Conservation (phyloP, 2,797 vertebrate genomes). For the Chelidonichthys spinosus region DNA sequence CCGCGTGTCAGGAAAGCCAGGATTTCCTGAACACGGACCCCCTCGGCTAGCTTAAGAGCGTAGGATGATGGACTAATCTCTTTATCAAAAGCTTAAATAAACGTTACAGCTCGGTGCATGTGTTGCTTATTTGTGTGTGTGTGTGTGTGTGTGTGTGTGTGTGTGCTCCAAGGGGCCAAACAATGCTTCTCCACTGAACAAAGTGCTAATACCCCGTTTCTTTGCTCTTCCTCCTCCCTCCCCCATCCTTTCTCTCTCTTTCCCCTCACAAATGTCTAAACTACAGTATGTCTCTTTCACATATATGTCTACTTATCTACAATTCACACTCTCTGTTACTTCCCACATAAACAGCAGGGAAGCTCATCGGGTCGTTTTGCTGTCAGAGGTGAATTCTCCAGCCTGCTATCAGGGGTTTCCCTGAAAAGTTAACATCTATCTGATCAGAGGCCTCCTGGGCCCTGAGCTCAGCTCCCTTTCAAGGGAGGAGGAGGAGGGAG, state of each 20-base stretch:
- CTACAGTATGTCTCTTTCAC: not conserved
- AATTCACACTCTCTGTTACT: not conserved
- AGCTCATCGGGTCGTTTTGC: constrained; percentile 8
- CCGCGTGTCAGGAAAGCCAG: constrained; percentile 74
- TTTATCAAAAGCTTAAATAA: constrained; percentile 87
- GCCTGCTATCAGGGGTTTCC: constrained; percentile 61
- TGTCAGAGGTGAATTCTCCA: constrained; percentile 52
- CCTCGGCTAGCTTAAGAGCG: constrained; percentile 71
- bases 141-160: constrained; percentile 52
- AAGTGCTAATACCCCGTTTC: constrained; percentile 74
- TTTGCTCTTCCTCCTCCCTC: constrained; percentile 50
- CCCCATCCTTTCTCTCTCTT: constrained; percentile 21
- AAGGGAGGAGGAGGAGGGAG: constrained; percentile 33
- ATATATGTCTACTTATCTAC: not conserved
- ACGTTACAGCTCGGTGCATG: constrained; percentile 61
- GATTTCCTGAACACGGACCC: constrained; percentile 81
- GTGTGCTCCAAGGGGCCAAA: constrained; percentile 64
- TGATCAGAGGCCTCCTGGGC: constrained; percentile 68
- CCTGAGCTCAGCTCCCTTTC: constrained; percentile 57
- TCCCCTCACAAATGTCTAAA: constrained; percentile 21
- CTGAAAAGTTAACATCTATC: constrained; percentile 62
- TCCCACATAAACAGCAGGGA: not conserved
- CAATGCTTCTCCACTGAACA: constrained; percentile 70
- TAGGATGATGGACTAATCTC: constrained; percentile 84
- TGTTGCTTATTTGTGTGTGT: constrained; percentile 35